phyloP scores from a whole-genome alignment of 2,113 vertebrate species.

The Strix uralensis region DNA sequence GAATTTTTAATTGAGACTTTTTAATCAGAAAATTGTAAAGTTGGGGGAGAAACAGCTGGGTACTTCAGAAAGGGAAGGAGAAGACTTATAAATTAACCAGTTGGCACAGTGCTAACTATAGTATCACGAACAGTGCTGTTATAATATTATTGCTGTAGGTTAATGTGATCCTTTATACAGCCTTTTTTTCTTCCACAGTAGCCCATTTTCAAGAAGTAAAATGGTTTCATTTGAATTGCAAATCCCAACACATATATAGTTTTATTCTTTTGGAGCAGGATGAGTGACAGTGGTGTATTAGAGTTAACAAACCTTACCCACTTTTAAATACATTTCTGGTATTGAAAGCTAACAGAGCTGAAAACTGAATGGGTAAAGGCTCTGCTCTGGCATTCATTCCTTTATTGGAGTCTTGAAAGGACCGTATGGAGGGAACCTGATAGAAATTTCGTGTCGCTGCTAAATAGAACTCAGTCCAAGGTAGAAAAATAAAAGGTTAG shows the following conservation, averaged over 20 bases:
- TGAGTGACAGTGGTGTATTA: constrained; percentile 74
- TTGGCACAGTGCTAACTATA: constrained; percentile 30
- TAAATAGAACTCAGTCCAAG: constrained; percentile 69
- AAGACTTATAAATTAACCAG: constrained; percentile 37
- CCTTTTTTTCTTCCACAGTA: constrained; percentile 34
- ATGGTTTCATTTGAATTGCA: constrained; percentile 78
- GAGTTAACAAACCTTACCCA: constrained; percentile 76
- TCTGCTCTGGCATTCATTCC: constrained; percentile 71
- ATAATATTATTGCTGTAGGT: constrained; percentile 66
- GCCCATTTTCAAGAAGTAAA: constrained; percentile 64
- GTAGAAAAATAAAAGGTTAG: constrained; percentile 72
- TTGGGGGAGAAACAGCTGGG: not conserved
- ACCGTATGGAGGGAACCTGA: constrained; percentile 65
- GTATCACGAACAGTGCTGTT: constrained; percentile 48
- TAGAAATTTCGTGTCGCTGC: constrained; percentile 66
- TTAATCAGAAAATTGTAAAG: constrained; percentile 5
- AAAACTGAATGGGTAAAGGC: constrained; percentile 75
- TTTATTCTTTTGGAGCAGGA: constrained; percentile 66
- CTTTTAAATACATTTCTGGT: constrained; percentile 76
- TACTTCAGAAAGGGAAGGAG: constrained; percentile 17
- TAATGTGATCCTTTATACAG: constrained; percentile 57
- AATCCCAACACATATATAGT: constrained; percentile 72
- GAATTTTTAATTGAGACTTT: not conserved
- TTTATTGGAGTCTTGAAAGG: constrained; percentile 75
- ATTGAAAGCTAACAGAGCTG: constrained; percentile 80